Evolutionary conservation across 1,140 invertebrate genomes (phyloP), one percentile per base, ranked within the genome.

Genomic region (Solenopsis invicta): DNA sequence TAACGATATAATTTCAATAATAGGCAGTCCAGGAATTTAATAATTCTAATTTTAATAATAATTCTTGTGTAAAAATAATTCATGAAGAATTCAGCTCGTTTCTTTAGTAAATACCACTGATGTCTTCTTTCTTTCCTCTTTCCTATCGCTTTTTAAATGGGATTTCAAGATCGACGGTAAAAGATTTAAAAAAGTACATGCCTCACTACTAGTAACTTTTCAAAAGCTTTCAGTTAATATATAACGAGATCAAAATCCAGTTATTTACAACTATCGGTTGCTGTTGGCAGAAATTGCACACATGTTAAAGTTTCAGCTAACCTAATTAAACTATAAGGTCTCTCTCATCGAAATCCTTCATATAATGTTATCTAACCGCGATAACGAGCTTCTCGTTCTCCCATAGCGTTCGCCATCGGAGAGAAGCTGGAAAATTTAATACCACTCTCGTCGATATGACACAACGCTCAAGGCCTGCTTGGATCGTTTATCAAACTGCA

Each of bases 401-500:
- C 13, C 16, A 24, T 54, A 71, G 10, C 16, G n/a, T 48, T 74
- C 34, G 12, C 29, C n/a, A 41, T 13, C 12, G 13, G 12, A 74
- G 67, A 61, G 80, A 84, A 75, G 13, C n/a, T 18, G n/a, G 29
- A 84, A 84, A 75, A 84, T 84, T 84, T 84, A 62, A 75, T 61
- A 75, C 8, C 41, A 62, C 54, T 84, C 41, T 48, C 16, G 37
- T 61, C 54, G 29, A 84, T 74, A 50, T 59, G 52, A 74, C 54
- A 54, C 41, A 34, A 78, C 16, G 4, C 16, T 62, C 34, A 29
- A 37, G 16, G 8, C 21, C 4, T 21, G 13, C 21, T 74, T n/a
- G 4, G 52, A 87, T 77, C 85, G 37, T 89, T 89, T 89, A 88
- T 89, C 85, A 84, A 89, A 50, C 34, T 21, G 50, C 41, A 69